Evolutionary conservation across 2,113 vertebrate genomes (phyloP), one percentile per base, ranked within the genome.

Genomic region (Ammodramus savannarum): DNA sequence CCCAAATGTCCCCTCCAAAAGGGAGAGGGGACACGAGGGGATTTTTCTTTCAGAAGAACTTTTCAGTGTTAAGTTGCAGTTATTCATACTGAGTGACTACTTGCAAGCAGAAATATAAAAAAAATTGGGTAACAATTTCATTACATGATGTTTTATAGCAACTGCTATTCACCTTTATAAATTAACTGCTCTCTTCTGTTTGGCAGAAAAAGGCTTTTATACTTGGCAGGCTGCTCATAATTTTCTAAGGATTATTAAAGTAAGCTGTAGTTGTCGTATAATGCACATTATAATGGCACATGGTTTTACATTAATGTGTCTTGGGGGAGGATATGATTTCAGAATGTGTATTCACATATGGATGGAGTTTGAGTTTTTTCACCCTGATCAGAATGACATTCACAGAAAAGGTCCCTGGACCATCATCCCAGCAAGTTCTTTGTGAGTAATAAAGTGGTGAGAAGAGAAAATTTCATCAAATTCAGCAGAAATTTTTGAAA

Each of bases 311-410:
- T 62, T 91, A 88, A 67, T 88, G 41, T 36, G 85, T 83, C 91
- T 90, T 88, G 59, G 55, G 91, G 89, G 91, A 94, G 91, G 91
- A 80, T 91, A 52, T 90, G 80, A 77, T 86, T 96, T 81, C 87
- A 43, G 58, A 89, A 36, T 22, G 29, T 51, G 14, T 62, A 32
- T 69, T 85, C 85, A 26, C 55, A 48, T 44, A 77, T 6, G 6
- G 94, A 77, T 79, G 72, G 75, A 83, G 39, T 44, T 80, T 1
- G 78, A 85, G 51, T 38, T 76, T 94, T 74, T 86, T 77, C 23
- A 29, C 76, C 32, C 25, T 7, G 19, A 61, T 76, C 58, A 63
- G 78, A 96, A 80, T 63, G 71, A 78, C 78, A 67, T 86, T 80
- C 49, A 26, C 72, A 91, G 92, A 57, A 91, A 52, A 69, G 82